These are phyloP conservation scores for Phrynocephalus guinanensis DNA, from an alignment of 2,797 vertebrate species.

Conservation along the genomic window DNA sequence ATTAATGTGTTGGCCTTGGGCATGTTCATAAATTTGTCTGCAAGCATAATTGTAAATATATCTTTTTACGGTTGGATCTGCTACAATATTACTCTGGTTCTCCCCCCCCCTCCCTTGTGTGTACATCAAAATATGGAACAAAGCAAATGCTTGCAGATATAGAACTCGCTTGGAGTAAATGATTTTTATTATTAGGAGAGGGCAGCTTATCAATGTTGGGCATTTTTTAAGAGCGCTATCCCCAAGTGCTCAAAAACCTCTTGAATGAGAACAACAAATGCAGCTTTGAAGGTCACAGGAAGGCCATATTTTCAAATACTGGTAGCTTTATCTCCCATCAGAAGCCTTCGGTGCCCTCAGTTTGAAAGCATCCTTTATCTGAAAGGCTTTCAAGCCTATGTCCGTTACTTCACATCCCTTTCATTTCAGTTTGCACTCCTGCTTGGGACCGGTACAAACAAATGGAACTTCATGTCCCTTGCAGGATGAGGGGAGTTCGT, in stretches of 20 bases:
- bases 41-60: constrained; percentile 71
- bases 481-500: too few species aligned
- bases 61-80: constrained; percentile 69
- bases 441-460: too few species aligned
- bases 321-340: background rate
- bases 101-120: constrained; percentile 67
- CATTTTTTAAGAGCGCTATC: background rate
- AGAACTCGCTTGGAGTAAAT: background rate
- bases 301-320: background rate
- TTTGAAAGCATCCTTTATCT: background rate
- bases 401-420: too few species aligned
- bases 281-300: background rate
- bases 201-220: background rate
- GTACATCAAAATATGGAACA: constrained; percentile 66
- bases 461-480: too few species aligned
- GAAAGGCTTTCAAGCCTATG: background rate
- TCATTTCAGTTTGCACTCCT: too few species aligned
- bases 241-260: background rate
- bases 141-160: constrained; percentile 11
- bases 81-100: constrained; percentile 52
- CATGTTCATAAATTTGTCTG: constrained; percentile 70
- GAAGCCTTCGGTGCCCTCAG: background rate
- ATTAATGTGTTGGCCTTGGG: constrained; percentile 64
- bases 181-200: background rate
- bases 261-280: background rate